Evolutionary conservation across 1,140 invertebrate species (phyloP).

Genomic region (Homalodisca vitripennis): DNA sequence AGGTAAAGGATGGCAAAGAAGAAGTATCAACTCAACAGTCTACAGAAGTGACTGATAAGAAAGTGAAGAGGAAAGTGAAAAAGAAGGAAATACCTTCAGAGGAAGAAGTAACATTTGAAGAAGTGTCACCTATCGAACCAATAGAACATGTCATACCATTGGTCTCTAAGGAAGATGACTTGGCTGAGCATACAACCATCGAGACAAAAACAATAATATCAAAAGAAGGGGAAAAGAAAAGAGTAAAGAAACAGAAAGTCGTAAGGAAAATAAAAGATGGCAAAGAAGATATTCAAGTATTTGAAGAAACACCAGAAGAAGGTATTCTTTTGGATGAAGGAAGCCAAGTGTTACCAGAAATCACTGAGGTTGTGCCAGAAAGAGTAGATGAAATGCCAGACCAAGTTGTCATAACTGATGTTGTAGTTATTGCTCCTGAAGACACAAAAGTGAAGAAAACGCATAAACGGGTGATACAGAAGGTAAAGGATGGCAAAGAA

Average conservation of each 20-base stretch:
- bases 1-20: conserved; percentile 40
- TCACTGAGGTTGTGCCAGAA: conserved; percentile 21
- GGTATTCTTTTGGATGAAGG: conserved; percentile 30
- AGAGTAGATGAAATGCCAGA: conserved; percentile 25
- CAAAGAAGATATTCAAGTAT: conserved; percentile 42
- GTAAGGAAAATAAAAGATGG: conserved; percentile 36
- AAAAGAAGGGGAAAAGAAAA: conserved; percentile 36
- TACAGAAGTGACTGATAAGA: conserved; percentile 46
- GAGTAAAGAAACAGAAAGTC: conserved; percentile 43
- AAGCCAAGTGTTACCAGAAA: background rate
- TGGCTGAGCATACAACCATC: conserved; percentile 36
- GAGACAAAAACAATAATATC: conserved; percentile 36
- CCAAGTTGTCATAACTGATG: conserved; percentile 31
- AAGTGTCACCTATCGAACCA: conserved; percentile 38
- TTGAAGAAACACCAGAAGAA: conserved; percentile 34
- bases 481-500: conserved; percentile 39
- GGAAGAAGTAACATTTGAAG: conserved; percentile 31
- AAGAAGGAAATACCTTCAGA: conserved; percentile 1
- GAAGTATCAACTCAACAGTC: conserved; percentile 40
- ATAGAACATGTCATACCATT: conserved; percentile 41
- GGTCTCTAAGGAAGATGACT: background rate
- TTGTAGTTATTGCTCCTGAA: conserved; percentile 38
- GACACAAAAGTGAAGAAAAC: conserved; percentile 36
- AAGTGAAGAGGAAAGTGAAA: conserved; percentile 45
- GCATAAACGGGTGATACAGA: conserved; percentile 43